Evolutionary conservation across 92 coral and sea anemone genomes (phyloP).

Genomic region (Phenganax subtilis): DNA sequence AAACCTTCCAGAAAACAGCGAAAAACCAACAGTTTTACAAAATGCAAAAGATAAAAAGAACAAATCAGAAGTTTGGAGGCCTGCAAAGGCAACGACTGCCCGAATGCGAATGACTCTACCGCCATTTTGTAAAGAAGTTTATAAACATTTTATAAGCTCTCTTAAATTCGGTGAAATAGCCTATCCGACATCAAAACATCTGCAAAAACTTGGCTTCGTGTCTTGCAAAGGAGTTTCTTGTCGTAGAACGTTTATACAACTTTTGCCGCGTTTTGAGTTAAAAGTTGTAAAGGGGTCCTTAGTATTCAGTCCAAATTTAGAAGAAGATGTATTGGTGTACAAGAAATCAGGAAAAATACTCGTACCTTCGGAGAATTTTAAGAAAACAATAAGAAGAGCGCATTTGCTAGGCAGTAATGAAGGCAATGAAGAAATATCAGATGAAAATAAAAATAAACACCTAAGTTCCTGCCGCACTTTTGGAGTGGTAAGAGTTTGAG

Average conservation of each 20-base stretch:
- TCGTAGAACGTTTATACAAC: conserved; percentile 9
- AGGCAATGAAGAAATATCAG: neutral
- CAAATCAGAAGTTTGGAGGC: neutral
- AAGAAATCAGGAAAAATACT: conserved; percentile 83
- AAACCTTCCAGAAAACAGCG: neutral
- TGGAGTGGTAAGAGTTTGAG: neutral
- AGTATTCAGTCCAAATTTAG: conserved; percentile 23
- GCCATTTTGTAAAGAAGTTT: conserved; percentile 23
- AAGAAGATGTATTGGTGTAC: conserved; percentile 57
- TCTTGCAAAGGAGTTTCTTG: neutral
- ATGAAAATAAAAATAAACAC: conserved; percentile 7
- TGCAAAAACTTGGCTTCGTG: neutral
- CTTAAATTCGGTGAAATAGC: conserved; percentile 5
- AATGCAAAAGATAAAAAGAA: neutral
- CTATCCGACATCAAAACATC: conserved; percentile 12
- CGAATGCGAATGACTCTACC: conserved; percentile 10
- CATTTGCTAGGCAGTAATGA: conserved; percentile 50
- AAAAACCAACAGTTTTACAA: neutral
- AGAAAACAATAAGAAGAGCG: conserved; percentile 52
- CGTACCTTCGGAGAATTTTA: conserved; percentile 83
- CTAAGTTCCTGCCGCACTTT: neutral
- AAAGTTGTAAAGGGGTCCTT: conserved; percentile 4
- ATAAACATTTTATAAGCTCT: neutral
- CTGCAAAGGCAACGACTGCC: conserved; percentile 28
- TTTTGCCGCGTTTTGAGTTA: conserved; percentile 14